phyloP scores from a whole-genome alignment of 1,140 invertebrate species.

The Pogonomyrmex barbatus region DNA sequence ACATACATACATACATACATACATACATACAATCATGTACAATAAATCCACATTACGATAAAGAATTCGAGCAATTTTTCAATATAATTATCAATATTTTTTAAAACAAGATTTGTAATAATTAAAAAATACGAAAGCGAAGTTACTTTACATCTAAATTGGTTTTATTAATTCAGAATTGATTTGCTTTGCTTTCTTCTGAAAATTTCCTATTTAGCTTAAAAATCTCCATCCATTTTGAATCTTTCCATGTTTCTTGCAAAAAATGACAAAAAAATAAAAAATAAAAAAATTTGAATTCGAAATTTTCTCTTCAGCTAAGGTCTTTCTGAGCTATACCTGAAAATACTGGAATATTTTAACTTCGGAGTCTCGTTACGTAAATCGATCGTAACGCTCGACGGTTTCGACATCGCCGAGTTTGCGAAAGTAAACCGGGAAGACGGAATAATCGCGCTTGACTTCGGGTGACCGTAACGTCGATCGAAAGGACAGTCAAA shows the following conservation, averaged over 20 bases:
- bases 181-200: not conserved
- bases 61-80: not conserved
- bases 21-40: not conserved
- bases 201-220: not conserved
- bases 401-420: not conserved
- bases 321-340: not conserved
- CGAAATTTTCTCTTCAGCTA: not conserved
- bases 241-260: constrained; percentile 11
- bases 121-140: not conserved
- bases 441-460: constrained; percentile 23
- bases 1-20: too few relatives aligned
- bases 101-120: not conserved
- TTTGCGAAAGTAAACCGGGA: constrained; percentile 33
- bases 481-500: constrained; percentile 39
- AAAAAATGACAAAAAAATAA: not conserved
- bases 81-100: not conserved
- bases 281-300: not conserved
- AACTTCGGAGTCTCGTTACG: not conserved
- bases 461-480: not conserved
- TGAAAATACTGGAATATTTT: not conserved
- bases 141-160: not conserved
- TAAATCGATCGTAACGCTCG: constrained; percentile 20
- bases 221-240: not conserved
- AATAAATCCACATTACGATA: not conserved
- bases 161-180: not conserved